These are phyloP conservation scores for Muscina levida DNA, from an alignment of 2,888 invertebrate species.

Conservation along the genomic window DNA sequence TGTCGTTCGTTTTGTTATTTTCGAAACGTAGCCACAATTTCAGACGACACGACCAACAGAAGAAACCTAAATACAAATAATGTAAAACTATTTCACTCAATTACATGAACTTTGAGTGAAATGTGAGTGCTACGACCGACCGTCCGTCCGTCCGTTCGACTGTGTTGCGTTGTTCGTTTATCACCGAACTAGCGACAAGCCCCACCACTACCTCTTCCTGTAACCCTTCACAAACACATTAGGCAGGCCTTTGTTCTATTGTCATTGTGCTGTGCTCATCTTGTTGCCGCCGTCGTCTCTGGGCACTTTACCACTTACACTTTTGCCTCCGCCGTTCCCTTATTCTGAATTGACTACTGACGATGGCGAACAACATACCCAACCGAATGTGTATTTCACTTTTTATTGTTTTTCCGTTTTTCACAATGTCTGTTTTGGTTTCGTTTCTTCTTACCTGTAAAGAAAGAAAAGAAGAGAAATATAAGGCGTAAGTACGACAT, in stretches of 20 bases:
- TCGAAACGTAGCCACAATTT: conserved; percentile 33
- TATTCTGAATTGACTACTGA: conserved; percentile 26
- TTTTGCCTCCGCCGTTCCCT: conserved; percentile 32
- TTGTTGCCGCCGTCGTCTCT: neutral
- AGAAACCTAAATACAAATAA: conserved; percentile 27
- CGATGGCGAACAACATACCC: neutral
- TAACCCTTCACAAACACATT: conserved; percentile 12
- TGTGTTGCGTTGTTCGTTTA: conserved; percentile 7
- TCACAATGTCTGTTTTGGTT: neutral
- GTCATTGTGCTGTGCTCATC: neutral
- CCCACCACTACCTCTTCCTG: neutral
- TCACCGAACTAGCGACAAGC: neutral
- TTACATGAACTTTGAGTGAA: conserved; percentile 55
- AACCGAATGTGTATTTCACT: conserved; percentile 11
- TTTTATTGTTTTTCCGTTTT: conserved; percentile 1
- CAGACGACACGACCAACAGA: conserved; percentile 12
- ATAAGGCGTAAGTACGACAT: conserved; percentile 19
- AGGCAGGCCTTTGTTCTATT: conserved; percentile 4
- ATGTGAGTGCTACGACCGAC: neutral
- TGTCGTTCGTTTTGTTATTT: conserved; percentile 25
- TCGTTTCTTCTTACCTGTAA: conserved; percentile 57
- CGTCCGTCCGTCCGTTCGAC: neutral
- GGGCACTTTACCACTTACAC: neutral
- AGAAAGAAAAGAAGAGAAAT: conserved; percentile 25
- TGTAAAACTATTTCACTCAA: conserved; percentile 51